Conservation (phyloP, 2,888 invertebrate species). For the Sarcophaga variegata region DNA sequence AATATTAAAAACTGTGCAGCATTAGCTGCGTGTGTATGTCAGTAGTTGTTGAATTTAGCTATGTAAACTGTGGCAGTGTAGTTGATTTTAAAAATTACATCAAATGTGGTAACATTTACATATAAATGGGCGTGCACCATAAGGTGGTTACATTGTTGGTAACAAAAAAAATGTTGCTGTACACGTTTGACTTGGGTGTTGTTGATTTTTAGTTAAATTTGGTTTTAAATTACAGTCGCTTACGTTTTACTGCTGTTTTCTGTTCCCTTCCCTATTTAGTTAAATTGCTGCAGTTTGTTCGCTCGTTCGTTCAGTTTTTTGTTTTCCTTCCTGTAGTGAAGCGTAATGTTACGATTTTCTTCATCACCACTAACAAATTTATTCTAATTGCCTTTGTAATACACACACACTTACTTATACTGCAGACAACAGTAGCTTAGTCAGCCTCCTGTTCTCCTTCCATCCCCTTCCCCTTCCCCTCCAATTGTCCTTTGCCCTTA, state of each 20-base stretch:
- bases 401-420: too few species aligned
- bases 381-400: slow-evolving; percentile 68
- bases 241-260: slow-evolving; percentile 23
- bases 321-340: slow-evolving; percentile 13
- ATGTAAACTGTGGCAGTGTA: slow-evolving; percentile 23
- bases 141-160: slow-evolving; percentile 71
- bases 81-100: slow-evolving; percentile 45
- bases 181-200: slow-evolving; percentile 32
- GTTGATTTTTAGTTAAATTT: slow-evolving; percentile 64
- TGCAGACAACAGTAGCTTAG: too few species aligned
- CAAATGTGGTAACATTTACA: slow-evolving; percentile 74
- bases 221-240: slow-evolving; percentile 49
- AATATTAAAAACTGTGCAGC: too few species aligned
- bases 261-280: neutral
- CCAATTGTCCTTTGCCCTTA: neutral
- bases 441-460: neutral
- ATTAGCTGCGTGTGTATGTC: too few species aligned
- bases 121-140: slow-evolving; percentile 79
- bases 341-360: slow-evolving; percentile 60
- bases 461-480: slow-evolving; percentile 4
- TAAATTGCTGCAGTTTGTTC: slow-evolving; percentile 53
- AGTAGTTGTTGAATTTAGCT: neutral
- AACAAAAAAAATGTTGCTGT: slow-evolving; percentile 4
- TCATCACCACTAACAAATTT: slow-evolving; percentile 68
- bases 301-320: neutral